phyloP scores from a whole-genome alignment of 1,140 invertebrate species.

The Scaptomyza montana region DNA sequence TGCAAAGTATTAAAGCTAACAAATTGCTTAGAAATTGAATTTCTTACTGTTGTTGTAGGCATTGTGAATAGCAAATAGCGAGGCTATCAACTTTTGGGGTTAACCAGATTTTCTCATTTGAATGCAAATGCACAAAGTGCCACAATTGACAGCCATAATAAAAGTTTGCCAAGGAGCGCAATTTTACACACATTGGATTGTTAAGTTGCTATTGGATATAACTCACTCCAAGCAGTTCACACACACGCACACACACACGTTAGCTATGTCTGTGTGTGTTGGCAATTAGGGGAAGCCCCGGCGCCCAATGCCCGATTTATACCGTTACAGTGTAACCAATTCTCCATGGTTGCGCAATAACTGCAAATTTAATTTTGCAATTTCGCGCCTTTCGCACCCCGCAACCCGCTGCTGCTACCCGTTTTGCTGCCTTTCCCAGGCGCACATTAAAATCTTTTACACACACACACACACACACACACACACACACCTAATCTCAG shows the following conservation, averaged over 20 bases:
- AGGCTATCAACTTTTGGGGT: constrained; percentile 44
- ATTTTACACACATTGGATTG: constrained; percentile 11
- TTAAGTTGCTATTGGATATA: constrained; percentile 27
- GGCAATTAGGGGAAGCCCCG: constrained; percentile 37
- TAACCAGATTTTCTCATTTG: constrained; percentile 62
- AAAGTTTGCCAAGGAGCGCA: constrained; percentile 46
- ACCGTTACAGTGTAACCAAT: constrained; percentile 73
- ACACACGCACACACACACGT: not conserved
- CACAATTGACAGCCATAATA: constrained; percentile 45
- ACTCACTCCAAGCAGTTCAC: not conserved
- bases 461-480: constrained; percentile 25
- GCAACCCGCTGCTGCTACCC: constrained; percentile 1
- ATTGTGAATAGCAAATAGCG: not conserved
- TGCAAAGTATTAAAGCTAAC: not conserved
- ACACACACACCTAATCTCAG: constrained; percentile 49
- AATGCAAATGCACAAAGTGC: constrained; percentile 61
- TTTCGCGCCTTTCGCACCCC: constrained; percentile 64
- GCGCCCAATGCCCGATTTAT: constrained; percentile 47
- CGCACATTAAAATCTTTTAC: constrained; percentile 44
- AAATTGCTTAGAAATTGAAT: not conserved
- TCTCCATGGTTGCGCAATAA: constrained; percentile 80
- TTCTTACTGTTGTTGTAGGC: not conserved
- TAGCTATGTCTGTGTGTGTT: constrained; percentile 4
- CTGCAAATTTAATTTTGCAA: constrained; percentile 81
- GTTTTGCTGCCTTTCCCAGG: constrained; percentile 18